phyloP scores from a whole-genome alignment of 2,113 vertebrate genomes.

The Eptesicus fuscus region DNA sequence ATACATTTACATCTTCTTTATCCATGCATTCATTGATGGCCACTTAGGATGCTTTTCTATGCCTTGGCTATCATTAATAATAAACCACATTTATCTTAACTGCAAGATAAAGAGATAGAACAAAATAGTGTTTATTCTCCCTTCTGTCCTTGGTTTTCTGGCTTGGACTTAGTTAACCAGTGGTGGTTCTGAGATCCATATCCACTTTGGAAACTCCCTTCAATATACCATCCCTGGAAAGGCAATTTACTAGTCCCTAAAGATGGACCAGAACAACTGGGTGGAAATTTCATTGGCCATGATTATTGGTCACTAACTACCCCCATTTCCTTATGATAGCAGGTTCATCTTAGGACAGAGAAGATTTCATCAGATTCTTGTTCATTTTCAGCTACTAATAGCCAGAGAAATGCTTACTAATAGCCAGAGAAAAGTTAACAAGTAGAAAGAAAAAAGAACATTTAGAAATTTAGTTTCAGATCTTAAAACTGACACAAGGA shows the following conservation, averaged over 20 bases:
- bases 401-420: background rate
- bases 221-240: background rate
- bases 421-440: constrained; percentile 36
- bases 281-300: background rate
- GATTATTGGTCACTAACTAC: background rate
- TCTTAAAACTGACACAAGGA: constrained; percentile 14
- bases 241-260: background rate
- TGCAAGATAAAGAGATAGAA: background rate
- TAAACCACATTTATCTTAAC: background rate
- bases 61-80: background rate
- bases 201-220: background rate
- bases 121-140: background rate
- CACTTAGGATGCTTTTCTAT: background rate
- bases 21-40: background rate
- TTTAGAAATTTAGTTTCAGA: background rate
- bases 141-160: background rate
- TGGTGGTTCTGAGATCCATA: background rate
- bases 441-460: constrained; percentile 34
- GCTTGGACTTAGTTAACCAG: background rate
- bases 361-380: constrained; percentile 3
- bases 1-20: background rate
- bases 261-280: background rate
- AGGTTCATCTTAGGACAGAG: background rate
- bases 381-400: background rate
- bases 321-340: background rate